Evolutionary conservation across 2,888 invertebrate genomes (phyloP).

Genomic region (Brenthis daphne): DNA sequence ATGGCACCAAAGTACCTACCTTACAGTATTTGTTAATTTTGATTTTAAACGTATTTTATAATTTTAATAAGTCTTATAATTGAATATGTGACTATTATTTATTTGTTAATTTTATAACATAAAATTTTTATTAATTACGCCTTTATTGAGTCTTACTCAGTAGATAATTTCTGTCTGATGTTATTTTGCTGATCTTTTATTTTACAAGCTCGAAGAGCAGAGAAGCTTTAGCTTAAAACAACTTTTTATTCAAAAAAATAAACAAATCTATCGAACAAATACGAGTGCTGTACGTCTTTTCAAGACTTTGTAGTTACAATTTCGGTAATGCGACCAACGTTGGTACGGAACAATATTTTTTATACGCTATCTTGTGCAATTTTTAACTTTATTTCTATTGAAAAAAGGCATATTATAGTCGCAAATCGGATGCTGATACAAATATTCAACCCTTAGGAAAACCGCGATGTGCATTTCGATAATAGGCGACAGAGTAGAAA

Average conservation of each 20-base stretch:
- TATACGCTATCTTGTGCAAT: slow-evolving; percentile 9
- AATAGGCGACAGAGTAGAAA: slow-evolving; percentile 61
- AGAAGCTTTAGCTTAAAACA: too few species aligned
- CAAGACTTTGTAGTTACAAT: slow-evolving; percentile 53
- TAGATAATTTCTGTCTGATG: too few species aligned
- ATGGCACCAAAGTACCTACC: too few species aligned
- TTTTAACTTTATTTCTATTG: slow-evolving; percentile 33
- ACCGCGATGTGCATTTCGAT: slow-evolving; percentile 78
- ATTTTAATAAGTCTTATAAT: too few species aligned
- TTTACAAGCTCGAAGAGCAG: too few species aligned
- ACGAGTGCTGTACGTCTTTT: slow-evolving; percentile 12
- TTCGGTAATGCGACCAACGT: slow-evolving; percentile 60
- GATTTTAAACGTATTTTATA: too few species aligned
- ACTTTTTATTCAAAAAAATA: not conserved
- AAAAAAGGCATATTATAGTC: slow-evolving; percentile 33
- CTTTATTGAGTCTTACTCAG: too few species aligned
- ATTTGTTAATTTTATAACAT: too few species aligned
- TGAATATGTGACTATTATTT: too few species aligned
- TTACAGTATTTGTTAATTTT: too few species aligned
- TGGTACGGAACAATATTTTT: slow-evolving; percentile 34
- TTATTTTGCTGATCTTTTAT: too few species aligned
- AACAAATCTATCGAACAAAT: slow-evolving; percentile 7
- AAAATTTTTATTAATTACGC: too few species aligned
- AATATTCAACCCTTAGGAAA: slow-evolving; percentile 76
- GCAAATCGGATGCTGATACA: slow-evolving; percentile 43